Evolutionary conservation across 2,888 invertebrate genomes (phyloP).

Genomic region (Neria commutata): DNA sequence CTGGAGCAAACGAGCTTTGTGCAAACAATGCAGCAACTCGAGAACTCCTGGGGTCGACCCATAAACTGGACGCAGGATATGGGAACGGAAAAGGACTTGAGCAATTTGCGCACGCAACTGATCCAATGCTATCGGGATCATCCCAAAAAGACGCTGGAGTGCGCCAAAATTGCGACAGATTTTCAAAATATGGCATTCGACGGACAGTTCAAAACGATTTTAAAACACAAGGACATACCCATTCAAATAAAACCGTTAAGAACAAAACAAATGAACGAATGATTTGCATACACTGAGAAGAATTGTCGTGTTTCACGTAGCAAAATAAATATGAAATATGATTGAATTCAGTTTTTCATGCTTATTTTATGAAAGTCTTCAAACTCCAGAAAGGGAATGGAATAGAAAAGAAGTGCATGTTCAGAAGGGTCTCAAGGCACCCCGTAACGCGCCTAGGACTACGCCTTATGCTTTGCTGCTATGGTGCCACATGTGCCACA

Average conservation of each 20-base stretch:
- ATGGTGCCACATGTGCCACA: no score
- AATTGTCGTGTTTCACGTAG: no score
- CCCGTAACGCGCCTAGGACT: no score
- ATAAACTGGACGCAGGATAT: neutral
- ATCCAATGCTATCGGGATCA: constrained; percentile 28
- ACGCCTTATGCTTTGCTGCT: no score
- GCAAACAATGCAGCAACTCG: neutral
- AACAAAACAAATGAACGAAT: neutral
- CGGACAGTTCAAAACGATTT: constrained; percentile 26
- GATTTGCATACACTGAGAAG: no score
- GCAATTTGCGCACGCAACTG: neutral
- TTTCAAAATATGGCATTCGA: constrained; percentile 28
- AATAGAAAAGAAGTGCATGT: no score
- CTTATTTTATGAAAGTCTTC: no score
- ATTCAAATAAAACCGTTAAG: neutral
- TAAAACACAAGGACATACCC: constrained; percentile 9
- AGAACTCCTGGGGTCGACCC: neutral
- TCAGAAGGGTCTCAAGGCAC: no score
- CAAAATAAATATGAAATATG: no score
- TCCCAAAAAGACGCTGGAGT: constrained; percentile 24
- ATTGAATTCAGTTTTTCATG: neutral
- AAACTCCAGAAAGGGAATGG: no score
- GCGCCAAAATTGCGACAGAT: constrained; percentile 23
- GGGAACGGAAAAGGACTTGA: neutral
- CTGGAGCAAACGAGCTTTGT: neutral